Percentiles rank a stretch among this genome's conserved stretches.
Evolutionary conservation across 2,888 invertebrate species (phyloP).

Genomic region (Gastracanthus pulcherrimus): DNA sequence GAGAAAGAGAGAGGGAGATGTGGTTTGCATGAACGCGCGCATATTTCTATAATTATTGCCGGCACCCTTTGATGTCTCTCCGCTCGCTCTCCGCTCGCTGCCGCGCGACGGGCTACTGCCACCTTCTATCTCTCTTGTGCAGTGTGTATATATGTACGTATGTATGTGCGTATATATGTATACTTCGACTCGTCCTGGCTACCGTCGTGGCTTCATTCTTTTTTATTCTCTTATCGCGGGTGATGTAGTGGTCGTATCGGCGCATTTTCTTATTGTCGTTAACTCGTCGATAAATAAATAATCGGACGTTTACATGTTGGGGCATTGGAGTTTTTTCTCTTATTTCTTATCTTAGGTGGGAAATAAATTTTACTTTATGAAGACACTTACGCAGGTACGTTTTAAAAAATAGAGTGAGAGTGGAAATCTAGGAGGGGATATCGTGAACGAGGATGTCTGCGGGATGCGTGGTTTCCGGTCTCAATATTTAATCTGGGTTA

Average conservation of each 20-base stretch:
- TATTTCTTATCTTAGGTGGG: conserved; percentile 1
- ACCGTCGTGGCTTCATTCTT: not conserved
- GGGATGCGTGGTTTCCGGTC: not conserved
- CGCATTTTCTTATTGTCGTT: conserved; percentile 12
- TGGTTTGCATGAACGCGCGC: conserved; percentile 71
- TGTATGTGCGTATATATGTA: not conserved
- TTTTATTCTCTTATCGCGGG: not conserved
- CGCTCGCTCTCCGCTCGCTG: too few relatives aligned
- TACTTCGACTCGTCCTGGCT: not conserved
- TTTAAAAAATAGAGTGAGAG: not conserved
- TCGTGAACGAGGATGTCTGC: not conserved
- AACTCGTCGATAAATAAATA: conserved; percentile 39
- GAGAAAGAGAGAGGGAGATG: conserved; percentile 57
- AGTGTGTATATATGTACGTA: not conserved
- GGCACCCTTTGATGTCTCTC: conserved; percentile 73
- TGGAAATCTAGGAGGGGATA: not conserved
- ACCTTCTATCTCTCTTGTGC: not conserved
- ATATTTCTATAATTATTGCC: conserved; percentile 78
- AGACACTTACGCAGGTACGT: not conserved
- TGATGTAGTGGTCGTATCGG: conserved; percentile 13
- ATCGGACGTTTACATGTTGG: conserved; percentile 5
- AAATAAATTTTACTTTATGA: conserved; percentile 31
- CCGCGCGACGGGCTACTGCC: not conserved
- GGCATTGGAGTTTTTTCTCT: not conserved
- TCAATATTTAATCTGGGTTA: too few relatives aligned